phyloP scores from a whole-genome alignment of 2,797 vertebrate genomes.

The Spheniscus humboldti region DNA sequence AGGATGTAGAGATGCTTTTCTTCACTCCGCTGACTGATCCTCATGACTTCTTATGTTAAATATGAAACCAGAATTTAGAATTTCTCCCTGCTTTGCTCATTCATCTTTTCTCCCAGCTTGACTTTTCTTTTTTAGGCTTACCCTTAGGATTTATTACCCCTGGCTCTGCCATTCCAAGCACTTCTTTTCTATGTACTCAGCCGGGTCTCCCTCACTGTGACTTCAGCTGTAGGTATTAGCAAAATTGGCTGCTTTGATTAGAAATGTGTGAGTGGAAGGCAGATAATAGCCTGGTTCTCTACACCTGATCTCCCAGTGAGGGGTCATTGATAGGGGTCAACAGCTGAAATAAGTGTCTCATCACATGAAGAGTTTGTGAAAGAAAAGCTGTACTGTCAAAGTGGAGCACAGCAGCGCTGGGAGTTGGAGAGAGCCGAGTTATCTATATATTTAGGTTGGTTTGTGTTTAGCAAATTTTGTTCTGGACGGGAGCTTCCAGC shows the following conservation, averaged over 20 bases:
- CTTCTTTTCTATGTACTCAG: constrained; percentile 26
- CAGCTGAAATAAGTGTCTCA: constrained; percentile 60
- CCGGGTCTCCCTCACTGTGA: background rate
- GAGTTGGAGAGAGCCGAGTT: background rate
- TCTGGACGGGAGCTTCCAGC: background rate
- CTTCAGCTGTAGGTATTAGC: constrained; percentile 9
- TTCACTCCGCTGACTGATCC: background rate
- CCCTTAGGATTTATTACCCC: background rate
- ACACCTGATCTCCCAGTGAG: constrained; percentile 64
- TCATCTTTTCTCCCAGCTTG: constrained; percentile 15
- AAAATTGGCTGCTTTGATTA: constrained; percentile 68
- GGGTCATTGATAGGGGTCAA: constrained; percentile 66
- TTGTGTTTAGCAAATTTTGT: background rate
- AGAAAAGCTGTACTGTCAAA: constrained; percentile 34
- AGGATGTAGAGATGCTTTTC: background rate
- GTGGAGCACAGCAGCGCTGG: background rate
- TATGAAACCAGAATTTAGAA: background rate
- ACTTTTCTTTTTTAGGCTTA: background rate
- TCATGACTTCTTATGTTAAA: background rate
- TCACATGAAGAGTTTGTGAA: constrained; percentile 41
- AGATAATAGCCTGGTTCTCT: constrained; percentile 64
- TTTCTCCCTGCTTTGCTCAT: background rate
- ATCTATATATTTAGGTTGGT: background rate
- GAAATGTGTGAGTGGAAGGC: constrained; percentile 50
- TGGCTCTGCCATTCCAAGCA: background rate